phyloP scores from a whole-genome alignment of 2,113 vertebrate species.

The Clarias magur region DNA sequence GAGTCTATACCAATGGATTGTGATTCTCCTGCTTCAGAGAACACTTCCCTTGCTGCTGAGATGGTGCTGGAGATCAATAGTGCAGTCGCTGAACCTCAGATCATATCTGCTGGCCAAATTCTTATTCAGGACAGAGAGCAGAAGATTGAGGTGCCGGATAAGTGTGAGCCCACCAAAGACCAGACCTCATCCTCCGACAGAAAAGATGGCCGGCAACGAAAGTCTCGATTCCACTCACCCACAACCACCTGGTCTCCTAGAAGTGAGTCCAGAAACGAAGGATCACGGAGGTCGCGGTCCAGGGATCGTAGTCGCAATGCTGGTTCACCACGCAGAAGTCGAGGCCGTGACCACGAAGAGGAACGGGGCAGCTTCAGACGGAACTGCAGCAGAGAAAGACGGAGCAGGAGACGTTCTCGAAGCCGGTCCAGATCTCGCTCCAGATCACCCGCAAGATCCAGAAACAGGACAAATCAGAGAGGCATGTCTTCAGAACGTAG shows the following conservation, averaged over 20 bases:
- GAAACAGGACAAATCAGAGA: constrained; percentile 78
- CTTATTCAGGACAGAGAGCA: constrained; percentile 38
- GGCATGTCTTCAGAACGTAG: constrained; percentile 74
- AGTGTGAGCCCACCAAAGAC: constrained; percentile 37
- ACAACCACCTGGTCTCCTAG: constrained; percentile 91
- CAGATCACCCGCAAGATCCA: constrained; percentile 77
- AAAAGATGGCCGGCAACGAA: constrained; percentile 68
- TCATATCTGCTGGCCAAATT: constrained; percentile 30
- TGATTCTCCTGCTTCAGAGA: constrained; percentile 83
- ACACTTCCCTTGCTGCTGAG: constrained; percentile 68
- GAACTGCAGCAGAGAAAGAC: constrained; percentile 82
- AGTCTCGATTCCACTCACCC: constrained; percentile 92
- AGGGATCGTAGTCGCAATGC: constrained; percentile 71
- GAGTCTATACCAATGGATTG: constrained; percentile 90
- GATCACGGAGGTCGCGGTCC: constrained; percentile 74
- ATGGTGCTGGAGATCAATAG: constrained; percentile 43
- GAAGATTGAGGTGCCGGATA: constrained; percentile 39
- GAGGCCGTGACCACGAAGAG: constrained; percentile 75
- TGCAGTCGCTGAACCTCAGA: constrained; percentile 13
- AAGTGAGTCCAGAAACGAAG: constrained; percentile 72
- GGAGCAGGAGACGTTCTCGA: constrained; percentile 78
- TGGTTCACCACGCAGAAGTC: constrained; percentile 76
- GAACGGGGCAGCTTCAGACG: constrained; percentile 75
- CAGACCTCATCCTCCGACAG: constrained; percentile 60
- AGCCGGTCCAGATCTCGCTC: constrained; percentile 76